These are phyloP conservation scores for Delichon dasypus DNA, from an alignment of 2,797 vertebrate genomes.

Conservation along the genomic window DNA sequence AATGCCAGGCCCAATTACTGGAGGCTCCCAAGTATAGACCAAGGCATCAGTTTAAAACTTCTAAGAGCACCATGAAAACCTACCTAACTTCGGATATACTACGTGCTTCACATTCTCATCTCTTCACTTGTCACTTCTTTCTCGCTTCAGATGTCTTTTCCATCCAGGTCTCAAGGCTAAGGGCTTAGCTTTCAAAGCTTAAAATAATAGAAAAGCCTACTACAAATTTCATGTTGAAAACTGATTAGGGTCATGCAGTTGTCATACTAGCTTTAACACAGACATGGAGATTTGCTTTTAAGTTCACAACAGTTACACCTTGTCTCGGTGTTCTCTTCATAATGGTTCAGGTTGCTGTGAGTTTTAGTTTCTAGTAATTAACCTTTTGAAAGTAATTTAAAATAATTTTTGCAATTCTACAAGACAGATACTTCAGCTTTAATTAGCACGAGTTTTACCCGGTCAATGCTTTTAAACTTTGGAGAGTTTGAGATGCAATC, in stretches of 20 bases:
- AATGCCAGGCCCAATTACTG: background rate
- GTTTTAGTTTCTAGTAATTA: background rate
- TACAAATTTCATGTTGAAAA: background rate
- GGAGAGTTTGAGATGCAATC: background rate
- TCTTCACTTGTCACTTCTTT: background rate
- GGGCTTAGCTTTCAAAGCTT: background rate
- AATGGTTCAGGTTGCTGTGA: background rate
- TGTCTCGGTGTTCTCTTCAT: background rate
- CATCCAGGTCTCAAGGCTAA: background rate
- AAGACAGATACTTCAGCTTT: background rate
- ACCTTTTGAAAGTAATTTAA: background rate
- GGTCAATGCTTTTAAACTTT: background rate
- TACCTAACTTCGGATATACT: background rate
- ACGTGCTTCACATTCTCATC: background rate
- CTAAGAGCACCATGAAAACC: background rate
- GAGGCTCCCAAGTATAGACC: background rate
- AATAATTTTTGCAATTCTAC: background rate
- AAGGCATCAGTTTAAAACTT: background rate
- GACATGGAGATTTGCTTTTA: background rate
- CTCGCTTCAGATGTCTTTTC: background rate
- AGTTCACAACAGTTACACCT: background rate
- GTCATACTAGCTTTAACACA: background rate
- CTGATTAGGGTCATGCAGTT: background rate
- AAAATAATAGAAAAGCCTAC: background rate
- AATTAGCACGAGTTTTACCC: background rate